Percentiles rank a stretch among this genome's conserved stretches.
These are phyloP conservation scores for Polietes domitor DNA, from an alignment of 2,888 invertebrate genomes.

Conservation along the genomic window DNA sequence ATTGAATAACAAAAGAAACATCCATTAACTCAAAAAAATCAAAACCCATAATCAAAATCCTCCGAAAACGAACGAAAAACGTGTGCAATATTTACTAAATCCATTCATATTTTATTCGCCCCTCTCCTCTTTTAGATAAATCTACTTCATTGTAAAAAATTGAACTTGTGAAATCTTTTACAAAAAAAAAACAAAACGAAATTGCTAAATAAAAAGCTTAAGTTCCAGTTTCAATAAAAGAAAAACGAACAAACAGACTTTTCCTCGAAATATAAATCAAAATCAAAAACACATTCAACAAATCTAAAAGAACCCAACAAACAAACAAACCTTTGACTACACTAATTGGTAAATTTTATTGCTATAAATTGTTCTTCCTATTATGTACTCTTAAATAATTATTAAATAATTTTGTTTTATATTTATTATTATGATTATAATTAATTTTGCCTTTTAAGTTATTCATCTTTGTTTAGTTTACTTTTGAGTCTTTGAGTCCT, in stretches of 20 bases:
- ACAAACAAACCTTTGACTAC: conserved; percentile 60
- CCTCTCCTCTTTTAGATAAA: background rate
- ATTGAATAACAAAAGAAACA: background rate
- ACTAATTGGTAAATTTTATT: conserved; percentile 61
- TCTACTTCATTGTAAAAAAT: conserved; percentile 3
- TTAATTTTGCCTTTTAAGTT: too few relatives aligned
- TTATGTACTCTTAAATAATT: too few relatives aligned
- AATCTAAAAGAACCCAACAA: conserved; percentile 54
- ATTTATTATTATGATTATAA: too few relatives aligned
- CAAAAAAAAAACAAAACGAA: conserved; percentile 23
- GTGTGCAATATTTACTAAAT: conserved; percentile 23
- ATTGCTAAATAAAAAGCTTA: background rate
- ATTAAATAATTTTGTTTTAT: too few relatives aligned
- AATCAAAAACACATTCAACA: conserved; percentile 23
- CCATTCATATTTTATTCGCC: background rate
- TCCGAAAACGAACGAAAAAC: background rate
- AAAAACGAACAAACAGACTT: conserved; percentile 21
- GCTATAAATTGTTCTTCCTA: too few relatives aligned
- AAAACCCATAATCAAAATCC: background rate
- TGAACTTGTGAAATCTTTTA: background rate
- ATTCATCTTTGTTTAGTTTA: too few relatives aligned
- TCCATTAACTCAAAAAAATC: background rate
- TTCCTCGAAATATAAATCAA: conserved; percentile 23
- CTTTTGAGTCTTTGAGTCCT: too few relatives aligned
- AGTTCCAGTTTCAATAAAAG: background rate